Evolutionary conservation across 2,888 invertebrate species (phyloP), one percentile per base, ranked within the genome.

Genomic region (Dichetophora obliterata): DNA sequence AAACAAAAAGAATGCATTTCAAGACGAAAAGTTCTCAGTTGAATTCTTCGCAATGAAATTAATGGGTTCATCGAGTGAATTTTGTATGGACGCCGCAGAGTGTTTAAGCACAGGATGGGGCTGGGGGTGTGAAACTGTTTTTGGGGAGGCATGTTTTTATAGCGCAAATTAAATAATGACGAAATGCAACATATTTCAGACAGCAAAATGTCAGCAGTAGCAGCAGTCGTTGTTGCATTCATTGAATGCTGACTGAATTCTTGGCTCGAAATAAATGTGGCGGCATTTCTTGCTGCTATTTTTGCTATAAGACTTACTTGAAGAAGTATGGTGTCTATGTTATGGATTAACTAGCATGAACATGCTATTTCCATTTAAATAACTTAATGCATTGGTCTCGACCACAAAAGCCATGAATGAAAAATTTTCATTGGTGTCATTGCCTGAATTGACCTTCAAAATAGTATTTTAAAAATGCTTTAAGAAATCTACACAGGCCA

Each of bases 41-140:
- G 61, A 72, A 72, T 72, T 72, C 59, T 61, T 34, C 52, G 34
- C 50, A 52, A 65, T 74, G 65, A 74, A 74, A 74, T 74, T 74
- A 74, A 74, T 74, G 74, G 74, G 74, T 74, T 74, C 74, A 74
- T 74, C 66, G 74, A 66, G 74, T 66, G 66, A 66, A 66, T 74
- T 52, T 37, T 24, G 73, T 43, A 16, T 50, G 73, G 11, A 16
- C 14, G 52, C 48, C 34, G n/a, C 63, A 24, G 52, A 34, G 72
- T 19, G 59, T 27, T 19, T 9, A 24, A 1, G 31, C 31, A 50
- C 16, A 11, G 14, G 1, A 6, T 5, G 27, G 31, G 8, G 9
- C 0, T 3, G 43, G 27, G 24, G 43, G 27, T 19, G n/a, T 9
- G 34, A 3, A 19, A 4, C 5, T 37, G 19, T 16, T 37, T 22